These are phyloP conservation scores for Crocuta crocuta DNA, from an alignment of 2,113 vertebrate species.

Conservation along the genomic window DNA sequence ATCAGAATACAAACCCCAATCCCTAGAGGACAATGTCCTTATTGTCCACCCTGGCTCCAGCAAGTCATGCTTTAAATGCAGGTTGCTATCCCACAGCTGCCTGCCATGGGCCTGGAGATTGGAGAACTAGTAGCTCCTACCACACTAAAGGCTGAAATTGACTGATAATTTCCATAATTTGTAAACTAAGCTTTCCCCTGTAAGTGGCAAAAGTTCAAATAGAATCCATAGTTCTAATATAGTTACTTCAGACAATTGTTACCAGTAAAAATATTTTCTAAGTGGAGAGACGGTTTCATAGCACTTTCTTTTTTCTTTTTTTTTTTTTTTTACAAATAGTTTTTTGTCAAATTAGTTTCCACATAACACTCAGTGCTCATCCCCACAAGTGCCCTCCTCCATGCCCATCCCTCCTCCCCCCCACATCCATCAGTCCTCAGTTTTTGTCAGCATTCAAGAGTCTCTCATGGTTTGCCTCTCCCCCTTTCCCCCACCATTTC, in stretches of 20 bases:
- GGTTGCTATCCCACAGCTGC: neutral
- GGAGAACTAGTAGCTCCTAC: neutral
- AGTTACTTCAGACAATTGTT: neutral
- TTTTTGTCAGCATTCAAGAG: too few relatives aligned
- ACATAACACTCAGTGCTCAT: too few relatives aligned
- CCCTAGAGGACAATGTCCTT: neutral
- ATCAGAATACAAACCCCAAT: neutral
- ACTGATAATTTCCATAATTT: neutral
- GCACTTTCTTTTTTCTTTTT: neutral
- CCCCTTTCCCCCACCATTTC: too few relatives aligned
- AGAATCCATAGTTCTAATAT: neutral
- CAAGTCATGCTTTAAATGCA: neutral
- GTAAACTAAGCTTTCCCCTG: neutral
- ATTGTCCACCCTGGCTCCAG: neutral
- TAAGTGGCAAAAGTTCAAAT: neutral
- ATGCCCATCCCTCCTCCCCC: too few relatives aligned
- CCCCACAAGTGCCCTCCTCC: too few relatives aligned
- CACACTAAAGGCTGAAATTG: neutral
- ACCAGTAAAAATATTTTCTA: neutral
- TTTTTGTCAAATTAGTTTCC: too few relatives aligned
- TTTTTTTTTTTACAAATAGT: too few relatives aligned
- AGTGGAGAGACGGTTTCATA: neutral
- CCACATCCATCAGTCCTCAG: too few relatives aligned
- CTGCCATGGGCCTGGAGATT: neutral
- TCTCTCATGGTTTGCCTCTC: too few relatives aligned